A percentile compares a stretch with the other conserved stretches of the same genome.
Conservation (phyloP, 2,888 invertebrate genomes). For the Pseudococcus viburni region DNA sequence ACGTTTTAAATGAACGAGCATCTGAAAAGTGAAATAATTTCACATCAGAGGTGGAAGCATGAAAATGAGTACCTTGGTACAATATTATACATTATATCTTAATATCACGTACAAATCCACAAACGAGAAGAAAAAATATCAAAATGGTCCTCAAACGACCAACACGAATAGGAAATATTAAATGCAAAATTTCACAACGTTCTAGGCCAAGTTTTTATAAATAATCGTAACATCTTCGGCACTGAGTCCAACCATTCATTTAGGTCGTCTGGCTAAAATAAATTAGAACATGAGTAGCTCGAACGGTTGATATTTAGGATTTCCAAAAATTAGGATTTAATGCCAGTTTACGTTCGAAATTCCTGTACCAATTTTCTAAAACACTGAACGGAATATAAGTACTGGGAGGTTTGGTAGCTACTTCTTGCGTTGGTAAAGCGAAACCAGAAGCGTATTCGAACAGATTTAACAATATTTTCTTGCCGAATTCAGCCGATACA, state of each 20-base stretch:
- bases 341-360: slow-evolving; percentile 88
- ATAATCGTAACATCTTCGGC: too few relatives aligned
- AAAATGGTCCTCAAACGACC: neutral
- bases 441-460: slow-evolving; percentile 95
- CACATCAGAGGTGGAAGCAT: neutral
- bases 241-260: too few relatives aligned
- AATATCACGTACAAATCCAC: neutral
- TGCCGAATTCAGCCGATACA: slow-evolving; percentile 74
- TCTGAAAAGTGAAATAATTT: neutral
- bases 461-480: slow-evolving; percentile 94
- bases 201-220: too few relatives aligned
- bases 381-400: slow-evolving; percentile 90
- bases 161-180: too few relatives aligned
- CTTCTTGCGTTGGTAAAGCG: slow-evolving; percentile 76
- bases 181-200: too few relatives aligned
- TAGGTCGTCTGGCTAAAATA: too few relatives aligned
- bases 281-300: too few relatives aligned
- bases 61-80: neutral
- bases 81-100: neutral
- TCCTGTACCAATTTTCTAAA: slow-evolving; percentile 94
- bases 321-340: slow-evolving; percentile 96
- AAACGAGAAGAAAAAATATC: neutral
- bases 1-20: neutral
- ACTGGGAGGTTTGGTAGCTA: slow-evolving; percentile 77
- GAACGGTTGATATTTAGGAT: slow-evolving; percentile 40